phyloP scores from a whole-genome alignment of 2,113 vertebrate genomes.

The Bagarius yarrelli region DNA sequence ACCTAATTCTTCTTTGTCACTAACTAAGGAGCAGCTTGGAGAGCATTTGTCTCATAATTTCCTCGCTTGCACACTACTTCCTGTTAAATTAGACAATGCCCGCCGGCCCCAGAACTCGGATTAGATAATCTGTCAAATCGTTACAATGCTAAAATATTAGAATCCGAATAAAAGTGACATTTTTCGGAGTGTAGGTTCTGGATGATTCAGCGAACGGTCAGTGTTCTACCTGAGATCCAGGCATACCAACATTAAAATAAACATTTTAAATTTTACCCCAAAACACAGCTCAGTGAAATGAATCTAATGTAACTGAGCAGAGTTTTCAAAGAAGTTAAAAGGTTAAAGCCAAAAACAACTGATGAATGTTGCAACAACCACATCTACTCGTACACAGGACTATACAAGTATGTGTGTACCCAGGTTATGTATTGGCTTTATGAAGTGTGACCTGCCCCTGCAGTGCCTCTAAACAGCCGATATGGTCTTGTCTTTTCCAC shows the following conservation, averaged over 20 bases:
- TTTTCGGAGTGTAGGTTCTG: not conserved
- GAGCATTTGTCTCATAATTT: constrained; percentile 82
- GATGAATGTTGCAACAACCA: not conserved
- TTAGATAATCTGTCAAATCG: constrained; percentile 10
- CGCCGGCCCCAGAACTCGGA: not conserved
- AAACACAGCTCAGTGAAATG: not conserved
- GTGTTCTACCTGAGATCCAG: constrained; percentile 16
- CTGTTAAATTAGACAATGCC: constrained; percentile 74
- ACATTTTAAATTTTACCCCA: not conserved
- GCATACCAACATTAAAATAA: no score
- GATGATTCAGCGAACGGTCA: constrained; percentile 20
- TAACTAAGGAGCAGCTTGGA: constrained; percentile 79
- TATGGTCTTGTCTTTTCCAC: constrained; percentile 63
- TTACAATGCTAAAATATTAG: not conserved
- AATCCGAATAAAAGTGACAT: not conserved
- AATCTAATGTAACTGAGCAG: not conserved
- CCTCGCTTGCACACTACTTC: constrained; percentile 68
- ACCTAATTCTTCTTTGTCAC: constrained; percentile 77
- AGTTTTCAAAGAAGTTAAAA: not conserved
- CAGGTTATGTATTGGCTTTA: constrained; percentile 1
- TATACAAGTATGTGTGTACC: not conserved
- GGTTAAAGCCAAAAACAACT: not conserved
- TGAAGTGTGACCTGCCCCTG: constrained; percentile 18
- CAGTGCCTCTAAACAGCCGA: constrained; percentile 15
- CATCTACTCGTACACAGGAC: not conserved